phyloP scores from a whole-genome alignment of 2,113 vertebrate species.

The Anhinga anhinga region DNA sequence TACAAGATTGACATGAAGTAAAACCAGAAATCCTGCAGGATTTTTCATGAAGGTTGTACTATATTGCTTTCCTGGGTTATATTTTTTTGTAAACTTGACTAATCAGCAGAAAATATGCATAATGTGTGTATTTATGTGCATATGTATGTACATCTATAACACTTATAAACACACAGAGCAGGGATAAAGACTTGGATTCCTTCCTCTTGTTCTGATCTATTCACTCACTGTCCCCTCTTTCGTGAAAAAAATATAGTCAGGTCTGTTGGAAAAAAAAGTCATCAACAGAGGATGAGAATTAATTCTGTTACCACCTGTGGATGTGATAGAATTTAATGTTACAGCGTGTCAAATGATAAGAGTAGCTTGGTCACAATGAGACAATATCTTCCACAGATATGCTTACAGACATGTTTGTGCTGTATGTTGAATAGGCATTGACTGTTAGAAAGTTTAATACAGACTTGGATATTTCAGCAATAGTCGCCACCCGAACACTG shows the following conservation, averaged over 20 bases:
- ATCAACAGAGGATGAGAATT: neutral
- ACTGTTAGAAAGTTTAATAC: neutral
- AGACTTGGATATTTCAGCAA: neutral
- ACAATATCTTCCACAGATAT: neutral
- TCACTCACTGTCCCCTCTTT: neutral
- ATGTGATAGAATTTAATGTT: neutral
- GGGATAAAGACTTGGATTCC: neutral
- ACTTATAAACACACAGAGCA: neutral
- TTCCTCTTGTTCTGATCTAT: neutral
- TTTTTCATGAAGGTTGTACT: neutral
- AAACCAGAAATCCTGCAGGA: neutral
- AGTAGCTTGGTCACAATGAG: neutral
- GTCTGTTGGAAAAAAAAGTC: neutral
- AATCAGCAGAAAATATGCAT: neutral
- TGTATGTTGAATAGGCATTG: neutral
- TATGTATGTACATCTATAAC: neutral
- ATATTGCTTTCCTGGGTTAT: neutral
- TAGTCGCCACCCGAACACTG: neutral
- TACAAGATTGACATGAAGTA: neutral
- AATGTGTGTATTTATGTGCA: neutral
- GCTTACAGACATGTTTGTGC: neutral
- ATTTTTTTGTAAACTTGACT: neutral
- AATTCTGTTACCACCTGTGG: neutral
- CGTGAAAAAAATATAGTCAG: neutral
- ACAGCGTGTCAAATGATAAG: neutral